Percentiles rank a stretch among this genome's conserved stretches.
Conservation (phyloP, 1,140 invertebrate species). For the Trichomalopsis sarcophagae region DNA sequence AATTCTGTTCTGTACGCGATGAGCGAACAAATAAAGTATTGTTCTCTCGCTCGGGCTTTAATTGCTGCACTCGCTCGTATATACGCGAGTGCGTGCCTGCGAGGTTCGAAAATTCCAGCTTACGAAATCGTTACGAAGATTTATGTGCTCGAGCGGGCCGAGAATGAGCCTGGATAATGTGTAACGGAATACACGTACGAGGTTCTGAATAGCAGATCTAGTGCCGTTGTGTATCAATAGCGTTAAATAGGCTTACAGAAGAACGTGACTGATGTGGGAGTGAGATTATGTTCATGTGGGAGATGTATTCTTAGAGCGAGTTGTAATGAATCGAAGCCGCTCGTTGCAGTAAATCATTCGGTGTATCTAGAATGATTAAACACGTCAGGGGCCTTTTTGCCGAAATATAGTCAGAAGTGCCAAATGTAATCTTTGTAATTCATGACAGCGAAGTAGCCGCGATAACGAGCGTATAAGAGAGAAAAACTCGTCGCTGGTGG, state of each 20-base stretch:
- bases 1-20: neutral
- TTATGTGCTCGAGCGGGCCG: neutral
- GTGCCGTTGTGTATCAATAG: neutral
- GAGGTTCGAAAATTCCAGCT: neutral
- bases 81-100: neutral
- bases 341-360: neutral
- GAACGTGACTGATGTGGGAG: neutral
- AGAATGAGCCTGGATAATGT: neutral
- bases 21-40: constrained; percentile 35
- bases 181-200: neutral
- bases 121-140: neutral
- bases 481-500: no score
- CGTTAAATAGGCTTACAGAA: neutral
- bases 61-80: constrained; percentile 2
- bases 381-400: neutral
- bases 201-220: neutral
- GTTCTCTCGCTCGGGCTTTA: neutral
- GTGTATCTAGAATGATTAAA: neutral
- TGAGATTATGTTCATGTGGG: neutral
- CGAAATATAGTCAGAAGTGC: neutral
- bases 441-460: neutral
- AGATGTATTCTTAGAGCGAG: neutral
- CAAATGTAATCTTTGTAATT: neutral
- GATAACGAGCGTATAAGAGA: no score
- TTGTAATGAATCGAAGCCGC: neutral